Percentiles rank a stretch among this genome's conserved stretches.
These are phyloP conservation scores for Leptinotarsa defecta DNA, from an alignment of 1,140 invertebrate species.

Conservation along the genomic window DNA sequence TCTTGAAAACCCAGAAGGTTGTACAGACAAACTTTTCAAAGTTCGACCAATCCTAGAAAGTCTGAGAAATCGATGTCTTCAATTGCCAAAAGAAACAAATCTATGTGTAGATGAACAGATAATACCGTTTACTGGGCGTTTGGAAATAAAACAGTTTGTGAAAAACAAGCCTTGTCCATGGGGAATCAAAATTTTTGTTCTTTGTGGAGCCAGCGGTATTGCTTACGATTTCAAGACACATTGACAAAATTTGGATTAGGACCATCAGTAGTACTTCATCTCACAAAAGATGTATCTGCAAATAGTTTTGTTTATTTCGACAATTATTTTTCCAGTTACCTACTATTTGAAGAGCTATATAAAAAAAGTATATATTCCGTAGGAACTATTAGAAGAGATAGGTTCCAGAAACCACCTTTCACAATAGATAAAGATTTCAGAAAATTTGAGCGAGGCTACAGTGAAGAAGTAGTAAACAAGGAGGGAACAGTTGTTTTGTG, in stretches of 20 bases:
- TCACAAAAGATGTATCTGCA: conserved; percentile 18
- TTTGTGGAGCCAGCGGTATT: conserved; percentile 21
- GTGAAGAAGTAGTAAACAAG: conserved; percentile 51
- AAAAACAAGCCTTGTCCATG: conserved; percentile 28
- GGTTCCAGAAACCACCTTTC: conserved; percentile 51
- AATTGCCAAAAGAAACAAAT: background rate
- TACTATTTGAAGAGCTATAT: conserved; percentile 8
- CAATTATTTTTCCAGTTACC: conserved; percentile 26
- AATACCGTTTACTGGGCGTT: conserved; percentile 22
- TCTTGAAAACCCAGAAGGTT: background rate
- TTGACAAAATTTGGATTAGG: conserved; percentile 22
- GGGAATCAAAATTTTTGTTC: conserved; percentile 27
- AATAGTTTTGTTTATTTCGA: conserved; percentile 24
- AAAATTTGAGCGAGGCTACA: conserved; percentile 51
- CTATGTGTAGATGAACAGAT: conserved; percentile 20
- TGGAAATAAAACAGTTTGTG: conserved; percentile 23
- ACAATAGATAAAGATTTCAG: conserved; percentile 51
- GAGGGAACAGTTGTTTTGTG: conserved; percentile 49
- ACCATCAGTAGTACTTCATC: conserved; percentile 23
- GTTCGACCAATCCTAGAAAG: background rate
- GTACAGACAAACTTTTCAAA: background rate
- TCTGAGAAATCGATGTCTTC: background rate
- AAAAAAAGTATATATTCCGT: conserved; percentile 26
- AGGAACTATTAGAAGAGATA: conserved; percentile 51
- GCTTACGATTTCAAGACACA: conserved; percentile 19